Base-by-base conservation (phyloP, 2,888 invertebrate species). In the Nasonia oneida region DNA sequence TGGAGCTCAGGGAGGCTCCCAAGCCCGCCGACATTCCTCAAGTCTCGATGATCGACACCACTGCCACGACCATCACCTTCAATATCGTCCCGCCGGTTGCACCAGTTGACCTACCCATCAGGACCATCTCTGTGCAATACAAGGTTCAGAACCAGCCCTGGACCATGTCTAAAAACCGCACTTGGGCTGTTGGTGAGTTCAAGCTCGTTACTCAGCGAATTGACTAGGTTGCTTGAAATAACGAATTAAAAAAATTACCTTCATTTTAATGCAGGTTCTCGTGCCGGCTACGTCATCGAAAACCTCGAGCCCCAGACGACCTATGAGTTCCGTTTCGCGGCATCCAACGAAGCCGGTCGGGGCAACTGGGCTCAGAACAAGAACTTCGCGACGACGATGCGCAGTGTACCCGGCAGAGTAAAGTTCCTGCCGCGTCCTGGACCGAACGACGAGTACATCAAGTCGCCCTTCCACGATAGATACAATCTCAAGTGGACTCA, bases 41-140 rank as follows among this genome's bases (percentile, higher is more conserved):
- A 93, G 96, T 95, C 0, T 95, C 94, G 89, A 95, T 97, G 89
- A 95, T 95, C 85, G 95, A 95, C 85, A 94, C 97, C 50, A 97
- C 97, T 0, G 98, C 98, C 0, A 98, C 98, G 5, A 97, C 97
- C 12, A 96, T 98, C 73, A 96, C 96, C 80, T 98, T 98, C 93
- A 95, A 95, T 75, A 96, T 98, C 79, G 94, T 96, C 3, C 97
- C 96, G 0, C 98, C 98, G 0, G 94, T 95, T 2, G 95, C 96
- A 89, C 95, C 96, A 88, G 95, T 96, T 84, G 98, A 97, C 15
- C 94, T 98, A 82, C 97, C 97, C 2, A 95, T 97, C 70, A 94
- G 95, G 84, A 96, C 96, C 0, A 97, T 96, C 90, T 95, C 95
- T 18, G 96, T 96, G 0, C 96, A 97, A 92, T 98, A 96, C 93